A percentile compares a stretch with the other conserved stretches of the same genome.
Conservation (phyloP, 2,797 vertebrate species). For the Silurus aristotelis region DNA sequence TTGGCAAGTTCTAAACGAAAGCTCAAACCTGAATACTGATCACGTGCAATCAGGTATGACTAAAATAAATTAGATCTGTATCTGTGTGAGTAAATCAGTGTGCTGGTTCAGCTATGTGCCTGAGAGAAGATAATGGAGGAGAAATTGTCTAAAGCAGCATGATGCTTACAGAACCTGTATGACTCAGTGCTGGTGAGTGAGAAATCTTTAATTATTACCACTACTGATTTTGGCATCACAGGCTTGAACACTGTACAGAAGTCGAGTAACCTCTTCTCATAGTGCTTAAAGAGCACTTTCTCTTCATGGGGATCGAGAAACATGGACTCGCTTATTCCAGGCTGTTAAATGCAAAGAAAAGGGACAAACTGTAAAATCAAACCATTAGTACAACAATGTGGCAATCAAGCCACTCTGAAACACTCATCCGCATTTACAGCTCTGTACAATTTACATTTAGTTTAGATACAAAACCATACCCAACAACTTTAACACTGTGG, state of each 20-base stretch:
- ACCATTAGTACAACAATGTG: too few species aligned
- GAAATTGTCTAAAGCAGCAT: neutral
- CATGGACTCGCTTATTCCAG: slow-evolving; percentile 68
- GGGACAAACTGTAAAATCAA: neutral
- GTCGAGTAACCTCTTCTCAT: slow-evolving; percentile 89
- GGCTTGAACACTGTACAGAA: slow-evolving; percentile 92
- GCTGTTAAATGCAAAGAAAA: slow-evolving; percentile 59
- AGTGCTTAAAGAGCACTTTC: slow-evolving; percentile 84
- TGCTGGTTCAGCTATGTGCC: neutral
- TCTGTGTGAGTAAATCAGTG: neutral
- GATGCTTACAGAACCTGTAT: neutral
- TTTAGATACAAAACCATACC: neutral
- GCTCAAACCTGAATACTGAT: neutral
- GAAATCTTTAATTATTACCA: slow-evolving; percentile 73
- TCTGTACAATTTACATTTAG: neutral
- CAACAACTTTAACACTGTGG: neutral
- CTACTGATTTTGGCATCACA: slow-evolving; percentile 89
- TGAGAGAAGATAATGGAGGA: neutral
- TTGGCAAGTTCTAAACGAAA: neutral
- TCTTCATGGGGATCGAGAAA: slow-evolving; percentile 85
- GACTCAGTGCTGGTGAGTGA: neutral
- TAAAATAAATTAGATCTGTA: neutral
- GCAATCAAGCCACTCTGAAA: neutral
- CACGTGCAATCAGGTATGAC: neutral
- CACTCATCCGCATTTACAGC: neutral